Evolutionary conservation across 1,140 invertebrate species (phyloP), one percentile per base, ranked within the genome.

Genomic region (Popillia japonica): DNA sequence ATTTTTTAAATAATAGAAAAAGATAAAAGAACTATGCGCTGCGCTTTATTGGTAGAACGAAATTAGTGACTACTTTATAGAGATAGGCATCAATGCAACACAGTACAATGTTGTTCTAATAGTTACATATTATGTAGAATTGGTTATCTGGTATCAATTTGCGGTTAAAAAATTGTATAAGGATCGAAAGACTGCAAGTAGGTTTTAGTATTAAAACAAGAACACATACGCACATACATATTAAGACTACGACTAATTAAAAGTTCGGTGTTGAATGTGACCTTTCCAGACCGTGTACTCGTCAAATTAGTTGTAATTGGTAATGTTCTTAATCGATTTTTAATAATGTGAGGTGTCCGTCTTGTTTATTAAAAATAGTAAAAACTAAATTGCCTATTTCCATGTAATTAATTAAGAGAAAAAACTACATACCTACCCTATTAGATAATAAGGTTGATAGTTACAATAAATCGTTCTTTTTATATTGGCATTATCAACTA

Each of bases 91-190:
- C 44, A n/a, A 48, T 48, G 44, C 44, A n/a, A 48, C 17, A 48
- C 44, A 48, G 17, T 8, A 48, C 8, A 48, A 48, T 48, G 17
- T 48, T 48, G 44, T 14, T n/a, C n/a, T n/a, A n/a, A n/a, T n/a
- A n/a, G n/a, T n/a, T n/a, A n/a, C 44, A 48, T 48, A 11, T 48
- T 48, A 14, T 48, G 17, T 48, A n/a, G 44, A 48, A 48, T 48
- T 48, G 44, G 44, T 48, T 48, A 48, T 48, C n/a, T 48, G 44
- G 17, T n/a, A 48, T 48, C 17, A 48, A 48, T 48, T 48, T 48
- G 44, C 44, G 44, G 44, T 48, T 48, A 48, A 48, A 14, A 48
- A 48, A 48, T 48, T 48, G 6, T 48, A n/a, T 48, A 48, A 48
- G 11, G 17, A 0, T 14, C 11, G 44, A 42, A 42, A 42, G 44